Evolutionary conservation across 2,888 invertebrate species (phyloP), one percentile per base, ranked within the genome.

Genomic region (Lepidonotus clava): DNA sequence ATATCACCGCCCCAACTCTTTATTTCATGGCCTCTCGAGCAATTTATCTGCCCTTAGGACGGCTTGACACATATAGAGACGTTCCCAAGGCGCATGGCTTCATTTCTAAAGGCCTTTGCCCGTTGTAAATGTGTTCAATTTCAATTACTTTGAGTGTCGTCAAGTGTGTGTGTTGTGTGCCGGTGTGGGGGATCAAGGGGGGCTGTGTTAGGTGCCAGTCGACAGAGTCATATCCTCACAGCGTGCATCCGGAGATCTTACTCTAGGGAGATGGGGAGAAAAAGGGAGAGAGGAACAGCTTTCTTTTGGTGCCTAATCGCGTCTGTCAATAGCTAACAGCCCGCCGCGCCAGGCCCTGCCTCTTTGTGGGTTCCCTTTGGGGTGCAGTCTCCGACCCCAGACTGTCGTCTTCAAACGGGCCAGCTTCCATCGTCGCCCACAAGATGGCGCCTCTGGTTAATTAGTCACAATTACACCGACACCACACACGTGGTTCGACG

Each of bases 391-490:
- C 14, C 14, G 24, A 66, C 24, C 24, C 28, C 11, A 66, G 8
- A 8, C 6, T 24, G 80, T 46, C 46, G 41, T 46, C 41, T 6
- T 76, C 66, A 66, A 66, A 66, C 14, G n/a, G 51, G 80, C 80
- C 46, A 46, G 24, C 2, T 51, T 51, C 46, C 80, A 5, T 80
- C 80, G 21, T 41, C 80, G 28, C 80, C 80, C 51, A 11, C 80
- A 18, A 41, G 46, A 46, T 46, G 80, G 80, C 80, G 80, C 80
- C 80, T 80, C 6, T 14, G 41, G 14, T 51, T 80, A 80, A 80
- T 80, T 80, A 80, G 80, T 46, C 80, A 80, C 80, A 80, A 80
- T 80, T 80, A 80, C 80, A 8, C 28, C 80, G 80, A 80, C 80
- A 41, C 32, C 80, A 14, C 41, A 2, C 80, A 80, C 46, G 80